Base-by-base conservation (phyloP, 2,113 vertebrate species). In the Pelobates fuscus region DNA sequence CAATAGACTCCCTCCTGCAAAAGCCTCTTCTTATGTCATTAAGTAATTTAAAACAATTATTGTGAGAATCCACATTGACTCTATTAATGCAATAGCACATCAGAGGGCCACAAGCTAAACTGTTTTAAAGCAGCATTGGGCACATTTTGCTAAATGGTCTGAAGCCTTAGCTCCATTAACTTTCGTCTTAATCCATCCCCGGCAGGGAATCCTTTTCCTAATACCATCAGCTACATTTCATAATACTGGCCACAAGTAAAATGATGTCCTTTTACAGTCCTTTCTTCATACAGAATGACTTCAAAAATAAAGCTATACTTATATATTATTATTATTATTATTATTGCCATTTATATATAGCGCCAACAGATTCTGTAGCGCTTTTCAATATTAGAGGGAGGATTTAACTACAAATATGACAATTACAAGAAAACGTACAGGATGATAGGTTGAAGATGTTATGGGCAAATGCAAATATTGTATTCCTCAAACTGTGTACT, bases 1-100 rank as follows among this genome's bases (percentile, higher is more conserved):
- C 44, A 49, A 11, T 4, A 18, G 15, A 17, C 17, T 5, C 17
- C 44, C 10, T 18, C 17, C 5, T 49, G 44, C 44, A 17, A 49
- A 17, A 49, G 44, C 44, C 2, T 49, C 44, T 17, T 18, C 4
- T 49, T 49, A 14, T 49, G 17, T 49, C 17, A 49, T 49, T 49
- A 49, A 49, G 44, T 49, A 4, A 49, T 49, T 49, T 49, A 49
- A 49, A 49, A 49, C 44, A 49, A 49, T 49, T 49, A 49, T 49
- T 49, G 15, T 49, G 5, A 18, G 44, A 15, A 49, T 49, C 12
- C 44, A 49, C 44, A 18, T 49, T 49, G 44, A 49, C 44, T 49
- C 44, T 18, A 49, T 49, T 49, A 49, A 17, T 49, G 17, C 44
- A 49, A 49, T 17, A 18, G 44, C 44, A 17, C 44, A 17, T 49